Conservation (phyloP, 2,797 vertebrate genomes). For the Gymnoscopelus microlampas region DNA sequence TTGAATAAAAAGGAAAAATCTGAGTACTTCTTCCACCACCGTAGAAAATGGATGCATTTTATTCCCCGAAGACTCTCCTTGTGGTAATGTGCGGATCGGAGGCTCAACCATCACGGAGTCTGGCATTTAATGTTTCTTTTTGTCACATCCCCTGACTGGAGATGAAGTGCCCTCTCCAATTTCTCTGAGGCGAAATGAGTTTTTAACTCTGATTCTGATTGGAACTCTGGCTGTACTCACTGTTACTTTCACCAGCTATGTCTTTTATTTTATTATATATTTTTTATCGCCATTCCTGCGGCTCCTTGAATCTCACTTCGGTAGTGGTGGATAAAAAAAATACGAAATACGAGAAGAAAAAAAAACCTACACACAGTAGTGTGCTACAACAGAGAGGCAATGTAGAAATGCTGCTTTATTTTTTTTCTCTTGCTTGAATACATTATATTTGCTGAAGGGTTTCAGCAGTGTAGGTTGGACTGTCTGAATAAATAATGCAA, state of each 20-base stretch:
- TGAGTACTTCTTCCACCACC: no score
- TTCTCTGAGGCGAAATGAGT: constrained; percentile 13
- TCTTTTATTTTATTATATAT: no score
- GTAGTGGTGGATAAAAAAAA: background rate
- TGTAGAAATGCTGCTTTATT: constrained; percentile 5
- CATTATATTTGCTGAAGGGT: constrained; percentile 13
- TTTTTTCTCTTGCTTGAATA: constrained; percentile 15
- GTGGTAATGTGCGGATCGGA: background rate
- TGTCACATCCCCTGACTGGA: background rate
- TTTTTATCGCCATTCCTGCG: constrained; percentile 4
- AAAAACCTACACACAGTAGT: background rate
- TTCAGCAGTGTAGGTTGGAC: constrained; percentile 35
- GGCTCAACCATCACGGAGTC: background rate
- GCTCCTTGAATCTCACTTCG: background rate
- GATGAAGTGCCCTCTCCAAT: background rate
- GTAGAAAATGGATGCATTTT: no score
- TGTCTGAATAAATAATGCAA: constrained; percentile 40
- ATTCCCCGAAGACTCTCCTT: background rate
- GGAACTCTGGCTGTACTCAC: background rate
- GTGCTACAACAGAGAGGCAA: constrained; percentile 11
- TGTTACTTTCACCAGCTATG: constrained; percentile 2
- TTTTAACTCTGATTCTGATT: constrained; percentile 20
- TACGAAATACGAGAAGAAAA: no score
- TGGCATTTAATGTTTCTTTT: background rate
- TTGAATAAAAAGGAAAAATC: no score